phyloP scores from a whole-genome alignment of 2,797 vertebrate species.

The Sebastes hubbsi region DNA sequence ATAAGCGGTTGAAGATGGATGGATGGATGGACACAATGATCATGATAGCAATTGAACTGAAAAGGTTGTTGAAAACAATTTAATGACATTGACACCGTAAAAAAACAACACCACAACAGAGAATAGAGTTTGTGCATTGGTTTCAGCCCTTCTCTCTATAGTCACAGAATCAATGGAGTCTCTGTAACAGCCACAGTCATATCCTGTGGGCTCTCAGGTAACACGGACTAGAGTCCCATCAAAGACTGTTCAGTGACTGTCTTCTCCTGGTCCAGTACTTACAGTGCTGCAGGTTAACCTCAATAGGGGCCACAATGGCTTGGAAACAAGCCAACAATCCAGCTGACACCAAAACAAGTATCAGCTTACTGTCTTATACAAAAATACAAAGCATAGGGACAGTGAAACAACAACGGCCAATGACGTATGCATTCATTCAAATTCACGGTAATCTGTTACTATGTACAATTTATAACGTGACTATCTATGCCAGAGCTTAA shows the following conservation, averaged over 20 bases:
- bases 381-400: conserved; percentile 37
- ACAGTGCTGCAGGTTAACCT: conserved; percentile 43
- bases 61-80: conserved; percentile 68
- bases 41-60: neutral
- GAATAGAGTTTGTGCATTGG: conserved; percentile 40
- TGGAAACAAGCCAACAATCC: conserved; percentile 38
- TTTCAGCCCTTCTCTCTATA: conserved; percentile 38
- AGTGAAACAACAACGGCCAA: conserved; percentile 16
- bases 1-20: too few species aligned
- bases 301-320: conserved; percentile 11
- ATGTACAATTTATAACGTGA: conserved; percentile 38
- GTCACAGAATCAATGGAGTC: conserved; percentile 38
- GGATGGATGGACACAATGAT: neutral
- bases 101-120: conserved; percentile 44
- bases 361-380: conserved; percentile 22
- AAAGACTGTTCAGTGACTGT: conserved; percentile 15
- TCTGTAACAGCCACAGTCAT: conserved; percentile 35
- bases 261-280: conserved; percentile 29
- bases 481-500: conserved; percentile 3
- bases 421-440: conserved; percentile 30
- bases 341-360: neutral
- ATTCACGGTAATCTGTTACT: neutral
- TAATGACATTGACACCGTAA: conserved; percentile 67
- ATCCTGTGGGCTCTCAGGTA: conserved; percentile 42
- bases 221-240: conserved; percentile 27